These are phyloP conservation scores for Bombus haemorrhoidalis DNA, from an alignment of 1,140 invertebrate genomes.

Conservation along the genomic window DNA sequence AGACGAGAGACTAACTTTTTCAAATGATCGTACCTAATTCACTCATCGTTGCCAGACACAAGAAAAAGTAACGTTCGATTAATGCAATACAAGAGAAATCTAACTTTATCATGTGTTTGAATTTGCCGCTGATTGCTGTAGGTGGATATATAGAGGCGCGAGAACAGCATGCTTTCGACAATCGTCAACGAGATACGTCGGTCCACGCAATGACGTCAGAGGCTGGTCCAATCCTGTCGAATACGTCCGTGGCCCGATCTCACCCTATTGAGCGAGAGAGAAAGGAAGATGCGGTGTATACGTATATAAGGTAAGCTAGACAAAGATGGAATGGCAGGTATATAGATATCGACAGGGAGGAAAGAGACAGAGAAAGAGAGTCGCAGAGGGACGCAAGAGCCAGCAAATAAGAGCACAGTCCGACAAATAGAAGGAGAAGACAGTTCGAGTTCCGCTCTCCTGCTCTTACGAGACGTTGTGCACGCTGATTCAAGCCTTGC, in stretches of 20 bases:
- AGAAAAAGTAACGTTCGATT: background rate
- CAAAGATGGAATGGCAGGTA: background rate
- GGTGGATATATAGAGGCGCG: slow-evolving; percentile 59
- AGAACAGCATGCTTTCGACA: slow-evolving; percentile 65
- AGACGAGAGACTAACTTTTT: background rate
- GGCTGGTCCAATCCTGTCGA: slow-evolving; percentile 57
- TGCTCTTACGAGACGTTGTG: slow-evolving; percentile 46
- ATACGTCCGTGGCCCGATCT: slow-evolving; percentile 43
- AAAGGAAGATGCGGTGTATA: slow-evolving; percentile 5
- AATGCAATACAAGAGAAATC: background rate
- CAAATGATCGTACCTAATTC: background rate
- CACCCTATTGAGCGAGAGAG: slow-evolving; percentile 24
- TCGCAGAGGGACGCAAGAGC: slow-evolving; percentile 47
- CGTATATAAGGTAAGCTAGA: background rate
- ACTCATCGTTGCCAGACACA: too few relatives aligned
- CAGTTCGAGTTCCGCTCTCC: slow-evolving; percentile 54
- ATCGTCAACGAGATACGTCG: slow-evolving; percentile 64
- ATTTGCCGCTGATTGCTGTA: slow-evolving; percentile 72
- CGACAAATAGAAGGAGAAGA: slow-evolving; percentile 58
- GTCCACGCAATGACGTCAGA: slow-evolving; percentile 70
- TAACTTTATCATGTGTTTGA: slow-evolving; percentile 60
- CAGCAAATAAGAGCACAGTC: slow-evolving; percentile 58
- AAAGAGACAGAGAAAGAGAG: slow-evolving; percentile 37
- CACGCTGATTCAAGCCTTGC: slow-evolving; percentile 45
- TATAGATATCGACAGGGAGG: slow-evolving; percentile 20